Conservation (phyloP, 1,140 invertebrate genomes). For the Archivesica marissinica region DNA sequence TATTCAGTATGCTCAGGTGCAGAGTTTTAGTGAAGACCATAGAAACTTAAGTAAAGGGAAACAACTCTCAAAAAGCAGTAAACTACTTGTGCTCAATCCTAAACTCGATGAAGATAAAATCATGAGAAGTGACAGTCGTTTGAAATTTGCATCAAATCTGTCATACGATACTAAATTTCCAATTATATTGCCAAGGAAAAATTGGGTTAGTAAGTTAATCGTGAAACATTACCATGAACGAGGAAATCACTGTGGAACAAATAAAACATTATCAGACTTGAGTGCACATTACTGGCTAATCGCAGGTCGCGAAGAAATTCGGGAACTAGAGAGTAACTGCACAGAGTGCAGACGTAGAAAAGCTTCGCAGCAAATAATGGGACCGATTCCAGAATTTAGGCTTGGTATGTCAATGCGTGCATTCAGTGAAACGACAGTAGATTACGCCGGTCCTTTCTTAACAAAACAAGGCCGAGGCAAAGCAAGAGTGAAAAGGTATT, state of each 20-base stretch:
- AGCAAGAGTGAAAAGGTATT: constrained; percentile 42
- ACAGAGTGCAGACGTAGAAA: background rate
- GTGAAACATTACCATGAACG: constrained; percentile 22
- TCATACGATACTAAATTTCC: background rate
- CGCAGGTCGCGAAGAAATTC: background rate
- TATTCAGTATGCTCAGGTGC: constrained; percentile 17
- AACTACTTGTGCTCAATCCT: constrained; percentile 35
- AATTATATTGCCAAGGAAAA: background rate
- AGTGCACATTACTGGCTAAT: constrained; percentile 9
- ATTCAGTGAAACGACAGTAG: constrained; percentile 16
- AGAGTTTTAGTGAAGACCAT: constrained; percentile 37
- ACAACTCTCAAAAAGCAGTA: constrained; percentile 6
- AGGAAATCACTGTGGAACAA: constrained; percentile 4
- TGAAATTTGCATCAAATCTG: background rate
- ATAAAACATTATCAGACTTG: constrained; percentile 8
- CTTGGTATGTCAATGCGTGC: constrained; percentile 28
- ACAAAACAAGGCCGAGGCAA: constrained; percentile 30
- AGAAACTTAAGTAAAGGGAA: background rate
- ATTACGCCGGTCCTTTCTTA: constrained; percentile 54
- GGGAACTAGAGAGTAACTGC: background rate
- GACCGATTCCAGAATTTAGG: constrained; percentile 2
- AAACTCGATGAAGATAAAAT: constrained; percentile 38
- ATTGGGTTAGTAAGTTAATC: background rate
- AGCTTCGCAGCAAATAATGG: constrained; percentile 39
- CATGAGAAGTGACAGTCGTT: constrained; percentile 21